These are phyloP conservation scores for Gobio gobio DNA, from an alignment of 2,113 vertebrate genomes.

Conservation along the genomic window DNA sequence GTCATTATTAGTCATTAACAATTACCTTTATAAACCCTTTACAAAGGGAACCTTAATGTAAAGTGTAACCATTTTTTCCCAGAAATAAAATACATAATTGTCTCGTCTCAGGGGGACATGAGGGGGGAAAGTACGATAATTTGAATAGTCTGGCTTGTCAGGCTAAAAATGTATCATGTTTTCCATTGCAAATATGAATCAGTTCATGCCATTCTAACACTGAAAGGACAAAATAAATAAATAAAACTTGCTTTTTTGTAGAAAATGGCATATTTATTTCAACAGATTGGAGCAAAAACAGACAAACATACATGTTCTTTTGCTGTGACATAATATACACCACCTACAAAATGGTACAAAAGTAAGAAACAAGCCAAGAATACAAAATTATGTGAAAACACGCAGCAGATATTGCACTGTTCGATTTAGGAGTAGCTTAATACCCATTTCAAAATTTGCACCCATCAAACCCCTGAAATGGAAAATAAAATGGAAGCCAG, in stretches of 20 bases:
- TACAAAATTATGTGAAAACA: constrained; percentile 48
- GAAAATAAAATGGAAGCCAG: constrained; percentile 42
- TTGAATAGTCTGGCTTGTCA: too few species aligned
- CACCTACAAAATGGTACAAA: constrained; percentile 48
- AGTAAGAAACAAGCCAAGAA: constrained; percentile 43
- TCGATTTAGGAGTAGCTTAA: constrained; percentile 46
- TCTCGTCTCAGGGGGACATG: too few species aligned
- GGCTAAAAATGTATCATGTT: neutral
- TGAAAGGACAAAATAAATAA: too few species aligned
- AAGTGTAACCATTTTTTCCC: too few species aligned
- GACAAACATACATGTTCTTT: constrained; percentile 12
- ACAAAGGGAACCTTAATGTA: too few species aligned
- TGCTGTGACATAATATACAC: constrained; percentile 14
- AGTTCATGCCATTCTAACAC: neutral
- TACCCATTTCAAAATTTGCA: constrained; percentile 21
- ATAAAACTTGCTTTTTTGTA: neutral
- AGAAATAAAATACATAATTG: too few species aligned
- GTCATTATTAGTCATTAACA: too few species aligned
- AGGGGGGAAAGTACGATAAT: too few species aligned
- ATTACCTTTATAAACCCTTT: too few species aligned
- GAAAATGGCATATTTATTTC: constrained; percentile 45
- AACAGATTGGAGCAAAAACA: constrained; percentile 7
- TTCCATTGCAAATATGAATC: neutral
- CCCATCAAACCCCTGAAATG: constrained; percentile 31
- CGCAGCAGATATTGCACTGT: constrained; percentile 52